Evolutionary conservation across 2,113 vertebrate species (phyloP).

Genomic region (Urocynchramus pylzowi): DNA sequence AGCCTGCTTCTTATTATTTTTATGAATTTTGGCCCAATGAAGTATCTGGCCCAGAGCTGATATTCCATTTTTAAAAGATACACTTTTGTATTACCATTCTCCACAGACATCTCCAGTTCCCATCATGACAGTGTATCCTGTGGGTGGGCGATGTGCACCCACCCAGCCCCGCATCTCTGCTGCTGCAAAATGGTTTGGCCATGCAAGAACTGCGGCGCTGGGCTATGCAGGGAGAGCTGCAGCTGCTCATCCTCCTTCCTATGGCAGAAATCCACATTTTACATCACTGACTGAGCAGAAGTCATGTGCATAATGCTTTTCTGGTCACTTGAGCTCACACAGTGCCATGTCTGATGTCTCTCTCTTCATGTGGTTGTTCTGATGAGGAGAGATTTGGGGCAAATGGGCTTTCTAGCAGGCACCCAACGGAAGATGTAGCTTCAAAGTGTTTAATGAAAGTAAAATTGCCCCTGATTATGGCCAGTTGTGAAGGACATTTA

Average conservation of each 20-base stretch:
- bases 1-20: slow-evolving; percentile 42
- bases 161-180: background rate
- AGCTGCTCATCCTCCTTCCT: background rate
- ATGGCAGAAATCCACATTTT: background rate
- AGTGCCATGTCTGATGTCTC: background rate
- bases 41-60: slow-evolving; percentile 33
- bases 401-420: background rate
- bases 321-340: background rate
- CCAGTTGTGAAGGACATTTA: background rate
- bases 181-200: background rate
- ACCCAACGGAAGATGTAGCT: background rate
- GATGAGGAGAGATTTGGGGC: background rate
- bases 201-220: accelerated
- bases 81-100: background rate
- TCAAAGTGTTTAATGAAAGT: background rate
- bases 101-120: slow-evolving; percentile 55
- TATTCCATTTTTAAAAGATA: slow-evolving; percentile 41
- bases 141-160: background rate
- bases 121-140: background rate
- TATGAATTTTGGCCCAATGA: slow-evolving; percentile 15
- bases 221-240: background rate
- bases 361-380: background rate
- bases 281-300: background rate
- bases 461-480: background rate
- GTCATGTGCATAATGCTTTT: background rate